Evolutionary conservation across 1,140 invertebrate species (phyloP), one percentile per base, ranked within the genome.

Genomic region (Formica selysi): DNA sequence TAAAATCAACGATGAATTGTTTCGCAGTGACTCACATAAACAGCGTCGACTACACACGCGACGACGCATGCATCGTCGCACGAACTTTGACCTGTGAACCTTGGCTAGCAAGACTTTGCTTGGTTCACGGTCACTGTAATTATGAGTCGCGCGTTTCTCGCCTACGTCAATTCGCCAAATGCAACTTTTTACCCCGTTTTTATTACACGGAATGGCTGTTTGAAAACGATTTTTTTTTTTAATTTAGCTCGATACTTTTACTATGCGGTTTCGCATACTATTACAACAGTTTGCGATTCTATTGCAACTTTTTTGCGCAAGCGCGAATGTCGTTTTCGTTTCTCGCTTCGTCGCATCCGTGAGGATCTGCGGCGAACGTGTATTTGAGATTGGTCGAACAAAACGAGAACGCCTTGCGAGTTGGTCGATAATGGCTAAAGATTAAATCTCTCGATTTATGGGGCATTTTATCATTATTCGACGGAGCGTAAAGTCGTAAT

Each of bases 41-140:
- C 64, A 79, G 57, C 64, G 59, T 41, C 36, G 38, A 59, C 76
- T 61, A 41, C 71, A 76, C 68, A 88, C 76, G 76, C 61, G 86
- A 36, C 48, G 41, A 68, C 38, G 54, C 57, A 61, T 73, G 73
- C 61, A 54, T 41, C n/a, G 29, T 38, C 62, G 67, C 61, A 38
- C 78, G 67, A 90, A 90, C 85, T 90, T 90, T 86, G 68, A 90
- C 65, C 85, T 81, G 84, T 76, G 80, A 80, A 87, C 88, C 85
- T 89, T 41, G 48, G n/a, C 22, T 86, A 89, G 87, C 87, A 76
- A 86, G 84, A 91, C 86, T 67, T 85, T 80, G 73, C 83, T 85
- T 86, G 29, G 80, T 92, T 92, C 92, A 92, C 71, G 91, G 91
- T 86, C 88, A 76, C 73, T 76, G 67, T 86, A 74, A 86, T 89